These are phyloP conservation scores for Ahaetulla prasina DNA, from an alignment of 2,113 vertebrate genomes.

Conservation along the genomic window DNA sequence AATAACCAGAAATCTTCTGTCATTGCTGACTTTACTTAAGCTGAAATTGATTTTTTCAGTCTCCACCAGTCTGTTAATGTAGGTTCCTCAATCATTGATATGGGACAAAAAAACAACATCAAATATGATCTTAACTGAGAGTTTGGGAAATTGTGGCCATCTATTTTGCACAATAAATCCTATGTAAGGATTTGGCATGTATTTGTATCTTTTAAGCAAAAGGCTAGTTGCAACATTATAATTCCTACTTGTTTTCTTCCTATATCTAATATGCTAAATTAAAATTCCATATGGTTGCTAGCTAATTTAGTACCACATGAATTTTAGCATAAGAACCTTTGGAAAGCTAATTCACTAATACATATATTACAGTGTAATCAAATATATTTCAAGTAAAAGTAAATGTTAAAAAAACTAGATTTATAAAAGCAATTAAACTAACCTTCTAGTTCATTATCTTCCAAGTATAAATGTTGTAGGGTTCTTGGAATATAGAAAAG, in stretches of 20 bases:
- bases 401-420: background rate
- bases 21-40: background rate
- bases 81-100: background rate
- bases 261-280: background rate
- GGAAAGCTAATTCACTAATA: background rate
- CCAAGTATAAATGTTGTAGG: constrained; percentile 76
- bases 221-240: background rate
- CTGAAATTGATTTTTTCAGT: background rate
- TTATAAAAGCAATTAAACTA: constrained; percentile 44
- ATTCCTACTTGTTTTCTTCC: background rate
- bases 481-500: constrained; percentile 76
- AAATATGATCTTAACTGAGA: background rate
- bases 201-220: background rate
- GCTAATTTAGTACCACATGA: background rate
- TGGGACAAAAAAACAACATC: background rate
- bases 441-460: constrained; percentile 79
- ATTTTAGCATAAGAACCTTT: background rate
- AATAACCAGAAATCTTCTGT: background rate
- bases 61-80: background rate
- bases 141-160: background rate
- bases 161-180: background rate
- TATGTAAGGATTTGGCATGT: background rate
- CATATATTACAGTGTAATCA: background rate
- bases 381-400: background rate
- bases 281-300: background rate